Percentiles rank a stretch among this genome's conserved stretches.
Evolutionary conservation across 2,113 vertebrate genomes (phyloP).

Genomic region (Melospiza georgiana): DNA sequence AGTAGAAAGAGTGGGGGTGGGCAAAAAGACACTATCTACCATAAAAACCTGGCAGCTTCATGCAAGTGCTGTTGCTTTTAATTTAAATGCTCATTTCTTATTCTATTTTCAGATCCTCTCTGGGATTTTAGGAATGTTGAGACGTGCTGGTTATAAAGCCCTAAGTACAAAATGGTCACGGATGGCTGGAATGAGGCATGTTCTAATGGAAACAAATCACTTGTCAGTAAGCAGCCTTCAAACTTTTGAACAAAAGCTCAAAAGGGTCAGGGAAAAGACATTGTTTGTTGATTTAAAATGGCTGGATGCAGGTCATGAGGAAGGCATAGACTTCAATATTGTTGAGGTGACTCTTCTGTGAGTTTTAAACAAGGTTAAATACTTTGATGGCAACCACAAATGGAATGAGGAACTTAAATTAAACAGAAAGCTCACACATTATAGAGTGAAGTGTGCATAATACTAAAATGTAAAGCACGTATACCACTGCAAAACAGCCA

Average conservation of each 20-base stretch:
- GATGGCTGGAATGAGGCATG: constrained; percentile 64
- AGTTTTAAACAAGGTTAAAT: constrained; percentile 4
- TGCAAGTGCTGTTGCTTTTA: constrained; percentile 70
- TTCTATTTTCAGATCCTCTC: constrained; percentile 79
- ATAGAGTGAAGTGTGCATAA: neutral
- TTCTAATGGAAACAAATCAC: constrained; percentile 71
- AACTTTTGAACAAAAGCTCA: constrained; percentile 62
- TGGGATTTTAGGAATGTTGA: constrained; percentile 79
- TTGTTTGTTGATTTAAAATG: constrained; percentile 41
- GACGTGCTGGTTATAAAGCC: constrained; percentile 69
- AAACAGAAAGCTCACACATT: constrained; percentile 9
- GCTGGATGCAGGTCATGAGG: neutral
- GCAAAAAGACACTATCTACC: constrained; percentile 54
- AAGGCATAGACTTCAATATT: neutral
- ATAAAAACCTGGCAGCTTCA: constrained; percentile 63
- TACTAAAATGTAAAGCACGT: neutral
- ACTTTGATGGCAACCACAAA: constrained; percentile 7
- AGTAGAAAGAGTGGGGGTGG: neutral
- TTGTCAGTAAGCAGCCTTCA: constrained; percentile 64
- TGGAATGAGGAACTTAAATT: neutral
- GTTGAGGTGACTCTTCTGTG: neutral
- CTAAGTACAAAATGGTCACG: constrained; percentile 65
- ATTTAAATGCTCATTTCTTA: constrained; percentile 77
- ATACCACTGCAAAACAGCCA: neutral
- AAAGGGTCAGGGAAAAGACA: constrained; percentile 51